Percentiles rank a stretch among this genome's conserved stretches.
Evolutionary conservation across 2,888 invertebrate species (phyloP).

Genomic region (Eucera pruinosa): DNA sequence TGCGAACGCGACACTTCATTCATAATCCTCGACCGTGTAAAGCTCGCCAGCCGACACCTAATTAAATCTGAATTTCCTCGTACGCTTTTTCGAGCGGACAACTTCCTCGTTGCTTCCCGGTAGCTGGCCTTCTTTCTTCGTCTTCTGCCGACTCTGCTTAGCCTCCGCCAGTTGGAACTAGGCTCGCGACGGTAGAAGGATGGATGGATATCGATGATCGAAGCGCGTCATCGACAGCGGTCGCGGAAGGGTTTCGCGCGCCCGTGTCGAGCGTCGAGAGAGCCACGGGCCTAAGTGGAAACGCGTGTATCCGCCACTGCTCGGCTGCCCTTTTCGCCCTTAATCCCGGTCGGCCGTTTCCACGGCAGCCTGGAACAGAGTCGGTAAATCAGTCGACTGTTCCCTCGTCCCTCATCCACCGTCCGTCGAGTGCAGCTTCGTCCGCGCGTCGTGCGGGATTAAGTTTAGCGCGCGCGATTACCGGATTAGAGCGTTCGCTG

Average conservation of each 20-base stretch:
- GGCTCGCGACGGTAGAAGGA: too few species aligned
- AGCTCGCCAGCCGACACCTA: slow-evolving; percentile 28
- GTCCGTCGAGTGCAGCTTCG: background rate
- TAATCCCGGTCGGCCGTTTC: slow-evolving; percentile 61
- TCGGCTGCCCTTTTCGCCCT: slow-evolving; percentile 63
- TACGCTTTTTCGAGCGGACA: slow-evolving; percentile 14
- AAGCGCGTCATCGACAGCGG: background rate
- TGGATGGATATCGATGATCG: slow-evolving; percentile 8
- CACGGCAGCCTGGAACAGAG: slow-evolving; percentile 38
- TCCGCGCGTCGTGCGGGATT: slow-evolving; percentile 36
- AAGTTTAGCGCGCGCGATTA: slow-evolving; percentile 63
- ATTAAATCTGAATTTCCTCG: slow-evolving; percentile 46
- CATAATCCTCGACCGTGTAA: slow-evolving; percentile 27
- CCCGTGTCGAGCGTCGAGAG: background rate
- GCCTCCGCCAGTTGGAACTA: too few species aligned
- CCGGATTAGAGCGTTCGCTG: slow-evolving; percentile 60
- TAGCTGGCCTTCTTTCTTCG: too few species aligned
- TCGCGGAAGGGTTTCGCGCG: slow-evolving; percentile 24
- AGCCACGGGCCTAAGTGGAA: slow-evolving; percentile 80
- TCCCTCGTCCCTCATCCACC: slow-evolving; percentile 27
- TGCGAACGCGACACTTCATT: slow-evolving; percentile 51
- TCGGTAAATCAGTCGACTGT: slow-evolving; percentile 69
- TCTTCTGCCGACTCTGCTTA: too few species aligned
- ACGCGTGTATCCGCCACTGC: slow-evolving; percentile 76
- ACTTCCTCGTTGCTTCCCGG: background rate